Base-by-base conservation (phyloP, 2,797 vertebrate species). In the Buceros bicornis region DNA sequence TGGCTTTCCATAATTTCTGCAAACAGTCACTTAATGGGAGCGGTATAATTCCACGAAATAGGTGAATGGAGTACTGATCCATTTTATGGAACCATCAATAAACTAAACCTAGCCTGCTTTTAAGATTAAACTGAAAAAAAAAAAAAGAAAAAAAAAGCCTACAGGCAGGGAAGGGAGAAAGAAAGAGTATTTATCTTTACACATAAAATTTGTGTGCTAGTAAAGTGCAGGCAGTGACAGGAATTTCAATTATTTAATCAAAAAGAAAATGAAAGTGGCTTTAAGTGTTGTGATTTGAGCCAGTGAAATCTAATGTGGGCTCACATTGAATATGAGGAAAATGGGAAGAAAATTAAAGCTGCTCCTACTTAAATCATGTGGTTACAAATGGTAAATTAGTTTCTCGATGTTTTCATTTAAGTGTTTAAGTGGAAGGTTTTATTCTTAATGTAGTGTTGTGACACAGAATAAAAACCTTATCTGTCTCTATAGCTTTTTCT, bases 181-280 rank as follows among this genome's bases (percentile, higher is more conserved):
- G 97, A 98, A 98, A 97, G 97, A 98, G 98, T 98, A 98, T 98
- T 98, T 99, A 98, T 98, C 98, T 93, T 98, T 98, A 98, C 98
- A 98, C 98, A 98, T 97, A 97, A 98, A 98, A 98, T 98, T 98
- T 98, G 98, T 98, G 98, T 98, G 96, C 96, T 97, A 96, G 98
- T 98, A 99, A 99, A 99, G 99, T 99, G 99, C 99, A 99, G 99
- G 98, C 98, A 98, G 99, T 99, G 99, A 99, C 99, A 99, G 98
- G 99, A 99, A 99, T 99, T 99, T 99, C 99, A 99, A 99, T 99
- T 99, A 99, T 99, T 99, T 99, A 98, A 99, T 99, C 99, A 99
- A 97, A 98, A 98, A 98, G 98, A 98, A 99, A 99, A 99, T 99
- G 99, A 99, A 99, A 99, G 99, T 99, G 99, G 97, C 97, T 99